Evolutionary conservation across 1,140 invertebrate genomes (phyloP), one percentile per base, ranked within the genome.

Genomic region (Wiebesia pumilae): DNA sequence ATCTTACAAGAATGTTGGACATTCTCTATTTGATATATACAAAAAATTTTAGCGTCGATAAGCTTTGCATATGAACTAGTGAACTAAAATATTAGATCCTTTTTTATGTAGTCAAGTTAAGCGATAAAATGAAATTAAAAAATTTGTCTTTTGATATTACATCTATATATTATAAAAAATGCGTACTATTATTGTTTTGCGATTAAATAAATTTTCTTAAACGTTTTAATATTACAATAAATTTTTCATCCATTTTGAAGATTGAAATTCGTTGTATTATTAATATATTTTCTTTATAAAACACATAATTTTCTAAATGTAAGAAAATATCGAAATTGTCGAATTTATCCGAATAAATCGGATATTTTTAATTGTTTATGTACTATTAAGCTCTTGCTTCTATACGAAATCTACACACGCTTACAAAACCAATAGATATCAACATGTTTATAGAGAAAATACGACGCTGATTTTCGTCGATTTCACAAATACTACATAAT

Each of bases 401-500:
- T 54, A 21, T 54, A 21, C 51, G 19, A 54, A 12, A 54, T 54
- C 19, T 54, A 62, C 21, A 47, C 24, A 62, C 24, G 24, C 21
- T 24, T 27, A 62, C 10, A 54, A 54, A n/a, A n/a, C 14, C 43
- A 47, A 47, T 7, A 7, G 14, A 47, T 47, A 47, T 7, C 14
- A 47, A 62, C 24, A 62, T 27, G 4, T 73, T 62, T 75, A 83
- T 16, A 77, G 9, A 78, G 24, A 47, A 43, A 78, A 30, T 40
- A 69, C 24, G 83, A 30, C 47, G 27, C 62, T 85, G 77, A 21
- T 85, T 75, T 47, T 9, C 30, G 24, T 71, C 30, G 21, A 38
- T 43, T 30, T 27, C 58, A 67, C 69, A 16, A 79, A 38, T 54
- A 35, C 16, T 81, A n/a, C 33, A 51, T 80, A 85, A 54, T 85